Evolutionary conservation across 2,888 invertebrate genomes (phyloP), one percentile per base, ranked within the genome.

Genomic region (Caenorhabditis parvicauda): DNA sequence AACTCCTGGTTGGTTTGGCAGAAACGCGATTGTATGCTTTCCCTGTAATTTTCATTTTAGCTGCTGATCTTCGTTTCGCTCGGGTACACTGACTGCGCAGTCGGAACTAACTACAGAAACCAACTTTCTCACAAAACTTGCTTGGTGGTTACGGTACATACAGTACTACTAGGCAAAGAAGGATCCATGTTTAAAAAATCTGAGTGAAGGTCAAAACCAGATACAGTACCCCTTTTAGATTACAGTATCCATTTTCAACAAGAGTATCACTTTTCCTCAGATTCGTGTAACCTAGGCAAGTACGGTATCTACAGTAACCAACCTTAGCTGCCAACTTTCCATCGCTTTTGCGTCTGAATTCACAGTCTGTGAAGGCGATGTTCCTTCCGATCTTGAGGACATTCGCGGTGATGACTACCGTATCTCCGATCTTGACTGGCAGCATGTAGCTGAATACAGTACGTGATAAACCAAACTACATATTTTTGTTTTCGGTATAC

Each of bases 311-410:
- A 41, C n/a, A n/a, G n/a, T n/a, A n/a, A n/a, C n/a, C n/a, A n/a
- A n/a, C 75, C 54, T 76, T 77, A 14, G 75, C 75, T 22, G 71
- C 52, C 53, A 77, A 53, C 56, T 74, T 70, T 29, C 69, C 69
- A 55, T 78, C 78, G 14, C 64, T 60, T 50, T 74, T 71, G 28
- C 75, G 55, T n/a, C 75, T 62, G 54, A 78, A 75, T 42, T 73
- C 76, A 38, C 69, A 69, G 32, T 79, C 76, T 3, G 78, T 72
- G 65, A 78, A 78, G 21, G 74, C 75, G 28, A 78, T 62, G 22
- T 61, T 72, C 17, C 76, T 62, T 19, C 78, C 78, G 42, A 68
- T 54, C 56, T 79, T 79, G 44, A 78, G 54, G 6, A 80, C 76
- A 14, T 51, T 66, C 0, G 74, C 77, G 24, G 68, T 70, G 38